A percentile compares a stretch with the other conserved stretches of the same genome.
Evolutionary conservation across 2,888 invertebrate species (phyloP).

Genomic region (Hydraecia micacea): DNA sequence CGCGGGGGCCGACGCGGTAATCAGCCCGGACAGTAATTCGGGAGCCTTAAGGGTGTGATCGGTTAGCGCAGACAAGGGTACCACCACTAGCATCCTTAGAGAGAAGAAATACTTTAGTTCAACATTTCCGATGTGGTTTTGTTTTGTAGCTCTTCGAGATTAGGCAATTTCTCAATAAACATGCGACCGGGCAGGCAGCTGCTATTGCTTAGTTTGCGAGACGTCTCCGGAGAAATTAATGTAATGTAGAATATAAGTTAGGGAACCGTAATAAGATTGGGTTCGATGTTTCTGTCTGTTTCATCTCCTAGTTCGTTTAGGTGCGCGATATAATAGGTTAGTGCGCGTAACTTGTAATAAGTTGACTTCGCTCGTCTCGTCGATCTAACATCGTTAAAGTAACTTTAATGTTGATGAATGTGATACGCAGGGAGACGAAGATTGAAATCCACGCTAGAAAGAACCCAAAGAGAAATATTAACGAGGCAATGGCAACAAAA

Average conservation of each 20-base stretch:
- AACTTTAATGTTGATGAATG: constrained; percentile 55
- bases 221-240: constrained; percentile 89
- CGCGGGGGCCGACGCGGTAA: constrained; percentile 81
- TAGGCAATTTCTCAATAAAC: constrained; percentile 89
- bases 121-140: constrained; percentile 89
- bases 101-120: constrained; percentile 90
- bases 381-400: constrained; percentile 50
- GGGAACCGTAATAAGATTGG: constrained; percentile 83
- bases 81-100: constrained; percentile 87
- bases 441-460: constrained; percentile 60
- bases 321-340: constrained; percentile 71
- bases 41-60: constrained; percentile 90
- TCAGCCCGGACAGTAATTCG: constrained; percentile 89
- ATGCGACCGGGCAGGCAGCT: constrained; percentile 85
- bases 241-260: constrained; percentile 87
- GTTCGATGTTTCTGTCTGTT: constrained; percentile 84
- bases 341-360: constrained; percentile 68
- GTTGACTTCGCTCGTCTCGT: constrained; percentile 53
- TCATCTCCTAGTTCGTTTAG: constrained; percentile 80
- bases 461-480: constrained; percentile 68
- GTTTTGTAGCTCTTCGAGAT: constrained; percentile 90
- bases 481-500: constrained; percentile 62
- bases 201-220: constrained; percentile 86
- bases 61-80: constrained; percentile 89
- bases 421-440: constrained; percentile 33